Percentiles rank a stretch among this genome's conserved stretches.
Evolutionary conservation across 2,113 vertebrate species (phyloP).

Genomic region (Petaurus breviceps): DNA sequence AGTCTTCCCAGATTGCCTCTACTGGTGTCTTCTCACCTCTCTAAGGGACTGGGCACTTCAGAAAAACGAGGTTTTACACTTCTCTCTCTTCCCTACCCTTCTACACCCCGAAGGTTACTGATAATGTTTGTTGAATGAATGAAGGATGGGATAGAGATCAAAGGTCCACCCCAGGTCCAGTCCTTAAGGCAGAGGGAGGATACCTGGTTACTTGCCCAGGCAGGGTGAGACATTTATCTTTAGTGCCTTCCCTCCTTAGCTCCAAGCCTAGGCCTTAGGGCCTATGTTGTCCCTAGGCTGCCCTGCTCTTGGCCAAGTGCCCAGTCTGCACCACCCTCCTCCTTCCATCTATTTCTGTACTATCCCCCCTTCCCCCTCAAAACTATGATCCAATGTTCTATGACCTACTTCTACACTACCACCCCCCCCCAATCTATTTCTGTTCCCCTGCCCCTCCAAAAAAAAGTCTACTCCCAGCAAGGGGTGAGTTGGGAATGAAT

Average conservation of each 20-base stretch:
- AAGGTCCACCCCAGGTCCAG: background rate
- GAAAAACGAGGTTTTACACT: background rate
- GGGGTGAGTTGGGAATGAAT: background rate
- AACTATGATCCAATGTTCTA: background rate
- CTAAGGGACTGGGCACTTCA: background rate
- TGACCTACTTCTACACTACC: background rate
- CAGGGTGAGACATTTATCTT: background rate
- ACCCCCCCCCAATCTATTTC: background rate
- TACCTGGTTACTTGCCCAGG: background rate
- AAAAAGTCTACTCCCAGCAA: background rate
- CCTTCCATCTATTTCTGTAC: background rate
- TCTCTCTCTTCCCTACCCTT: background rate
- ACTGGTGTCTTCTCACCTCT: background rate
- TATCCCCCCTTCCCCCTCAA: background rate
- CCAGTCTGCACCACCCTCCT: background rate
- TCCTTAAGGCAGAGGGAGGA: background rate
- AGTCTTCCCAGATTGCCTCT: background rate
- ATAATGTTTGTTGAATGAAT: background rate
- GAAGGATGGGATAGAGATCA: background rate
- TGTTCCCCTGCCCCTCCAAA: background rate
- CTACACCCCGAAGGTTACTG: background rate
- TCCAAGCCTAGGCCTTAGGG: background rate
- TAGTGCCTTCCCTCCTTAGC: background rate
- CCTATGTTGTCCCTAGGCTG: background rate
- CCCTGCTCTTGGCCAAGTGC: background rate